These are phyloP conservation scores for Eupithecia pulchellata DNA, from an alignment of 2,888 invertebrate genomes.

Conservation along the genomic window DNA sequence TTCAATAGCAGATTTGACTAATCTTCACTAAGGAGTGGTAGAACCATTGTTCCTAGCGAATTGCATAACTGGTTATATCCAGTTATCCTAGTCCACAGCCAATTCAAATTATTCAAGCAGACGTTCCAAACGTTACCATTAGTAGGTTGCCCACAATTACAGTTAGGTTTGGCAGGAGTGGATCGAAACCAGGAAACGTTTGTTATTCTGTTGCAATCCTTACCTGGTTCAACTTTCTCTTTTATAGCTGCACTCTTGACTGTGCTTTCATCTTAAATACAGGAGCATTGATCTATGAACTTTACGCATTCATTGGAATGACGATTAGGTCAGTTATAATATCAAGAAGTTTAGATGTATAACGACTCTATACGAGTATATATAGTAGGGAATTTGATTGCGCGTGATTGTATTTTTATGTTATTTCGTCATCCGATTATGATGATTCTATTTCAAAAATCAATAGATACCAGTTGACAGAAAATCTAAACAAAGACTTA, in stretches of 20 bases:
- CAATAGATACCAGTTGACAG: background rate
- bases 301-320: background rate
- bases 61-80: background rate
- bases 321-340: background rate
- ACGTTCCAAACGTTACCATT: constrained; percentile 17
- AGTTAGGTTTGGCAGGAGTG: constrained; percentile 54
- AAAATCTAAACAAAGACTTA: background rate
- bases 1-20: background rate
- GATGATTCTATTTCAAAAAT: background rate
- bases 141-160: constrained; percentile 48
- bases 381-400: too few species aligned
- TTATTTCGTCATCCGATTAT: background rate
- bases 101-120: constrained; percentile 14
- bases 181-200: constrained; percentile 54
- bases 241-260: constrained; percentile 41
- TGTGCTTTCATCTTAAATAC: constrained; percentile 51
- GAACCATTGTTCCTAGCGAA: background rate
- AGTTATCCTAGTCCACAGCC: background rate
- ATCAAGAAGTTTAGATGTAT: too few species aligned
- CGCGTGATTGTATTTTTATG: background rate
- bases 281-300: constrained; percentile 12
- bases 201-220: constrained; percentile 55
- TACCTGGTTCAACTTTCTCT: constrained; percentile 55
- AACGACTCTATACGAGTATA: too few species aligned
- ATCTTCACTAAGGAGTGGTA: background rate